Base-by-base conservation (phyloP, 1,140 invertebrate genomes). In the Oscheius sp. region DNA sequence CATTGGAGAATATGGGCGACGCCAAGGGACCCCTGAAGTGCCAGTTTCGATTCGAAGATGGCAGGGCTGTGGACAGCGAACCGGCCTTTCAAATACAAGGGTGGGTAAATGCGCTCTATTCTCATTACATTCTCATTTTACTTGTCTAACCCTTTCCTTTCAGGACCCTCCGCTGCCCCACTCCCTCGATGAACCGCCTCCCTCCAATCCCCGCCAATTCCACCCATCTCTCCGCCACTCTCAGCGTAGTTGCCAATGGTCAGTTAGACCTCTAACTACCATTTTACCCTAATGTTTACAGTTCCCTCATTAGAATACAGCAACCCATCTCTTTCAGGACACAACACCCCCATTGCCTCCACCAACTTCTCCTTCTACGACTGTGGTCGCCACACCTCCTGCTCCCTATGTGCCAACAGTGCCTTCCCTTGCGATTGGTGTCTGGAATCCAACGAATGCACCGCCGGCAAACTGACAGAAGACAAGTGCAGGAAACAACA, bases 391-490 rank as follows among this genome's bases (percentile, higher is more conserved):
- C 76, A 79, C 34, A 46, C 35, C 0, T 61, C 76, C 13, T 87
- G 87, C 75, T 82, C 82, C 29, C 80, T 77, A 18, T 87, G 87
- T 75, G 85, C 85, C 0, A 63, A 77, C 20, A 86, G 85, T 68
- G 66, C 81, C 29, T 87, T 86, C 61, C 85, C 85, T 7, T 87
- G 87, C 74, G 86, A 85, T 34, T 87, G 82, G 82, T 83, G 82
- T 64, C 68, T 84, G 15, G 69, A 71, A 20, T 71, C 69, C 38
- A 74, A 77, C 34, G 72, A 78, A 28, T 84, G 83, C 69, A 81
- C 84, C 7, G 70, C 70, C 18, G 77, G 80, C 3, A 83, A 83
- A 58, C 64, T 65, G 34, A 78, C 83, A 10, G 83, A 84, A 71
- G 81, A 84, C 62, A 73, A 76, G 20, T 83, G 82, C 52, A 62